Conservation (phyloP, 2,113 vertebrate genomes). For the Recurvirostra avosetta region DNA sequence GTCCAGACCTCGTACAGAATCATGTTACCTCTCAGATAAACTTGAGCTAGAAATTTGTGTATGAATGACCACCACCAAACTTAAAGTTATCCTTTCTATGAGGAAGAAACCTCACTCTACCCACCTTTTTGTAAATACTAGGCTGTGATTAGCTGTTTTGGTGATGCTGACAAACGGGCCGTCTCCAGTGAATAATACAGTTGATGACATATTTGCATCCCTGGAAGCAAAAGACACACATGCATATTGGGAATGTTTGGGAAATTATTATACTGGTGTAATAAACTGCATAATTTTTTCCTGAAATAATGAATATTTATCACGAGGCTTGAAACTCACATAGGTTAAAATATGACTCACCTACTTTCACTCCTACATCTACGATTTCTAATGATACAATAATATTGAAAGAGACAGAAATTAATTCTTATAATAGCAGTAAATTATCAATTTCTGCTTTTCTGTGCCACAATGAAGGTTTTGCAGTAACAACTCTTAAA, state of each 20-base stretch:
- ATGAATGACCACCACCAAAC: not conserved
- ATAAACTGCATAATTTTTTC: not conserved
- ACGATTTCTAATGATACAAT: not conserved
- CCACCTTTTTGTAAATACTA: slow-evolving; percentile 70
- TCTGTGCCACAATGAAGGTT: not conserved
- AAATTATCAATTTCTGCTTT: not conserved
- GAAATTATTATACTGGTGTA: not conserved
- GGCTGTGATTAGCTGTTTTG: slow-evolving; percentile 49
- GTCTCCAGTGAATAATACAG: slow-evolving; percentile 32
- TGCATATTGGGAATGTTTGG: not conserved
- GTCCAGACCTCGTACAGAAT: not conserved
- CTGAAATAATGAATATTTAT: not conserved
- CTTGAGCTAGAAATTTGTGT: not conserved
- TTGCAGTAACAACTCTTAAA: not conserved
- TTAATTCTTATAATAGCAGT: not conserved
- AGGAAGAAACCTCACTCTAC: not conserved
- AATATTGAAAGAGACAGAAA: not conserved
- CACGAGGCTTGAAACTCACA: not conserved
- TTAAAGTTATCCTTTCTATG: not conserved
- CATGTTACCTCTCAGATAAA: not conserved
- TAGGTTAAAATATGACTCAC: not conserved
- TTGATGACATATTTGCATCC: slow-evolving; percentile 45
- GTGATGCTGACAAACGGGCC: slow-evolving; percentile 75
- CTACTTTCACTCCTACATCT: not conserved
- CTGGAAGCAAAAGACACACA: slow-evolving; percentile 59